Base-by-base conservation (phyloP, 2,797 vertebrate species). In the Sylvia borin region DNA sequence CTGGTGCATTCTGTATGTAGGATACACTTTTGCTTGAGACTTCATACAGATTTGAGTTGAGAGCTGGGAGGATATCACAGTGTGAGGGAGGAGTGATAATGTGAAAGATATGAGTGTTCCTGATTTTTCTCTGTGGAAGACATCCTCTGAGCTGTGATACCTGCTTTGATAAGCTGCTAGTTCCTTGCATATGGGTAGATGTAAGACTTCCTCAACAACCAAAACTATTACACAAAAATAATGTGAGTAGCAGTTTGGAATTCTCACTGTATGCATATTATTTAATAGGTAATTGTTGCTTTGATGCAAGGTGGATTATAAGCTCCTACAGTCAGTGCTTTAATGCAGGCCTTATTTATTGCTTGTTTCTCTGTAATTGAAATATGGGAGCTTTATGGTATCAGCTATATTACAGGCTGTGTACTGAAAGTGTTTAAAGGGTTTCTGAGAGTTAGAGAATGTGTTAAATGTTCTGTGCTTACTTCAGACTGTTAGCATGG, bases 1-100 rank as follows among this genome's bases (percentile, higher is more conserved):
- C 98, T 96, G 98, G 99, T 98, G 98, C 98, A 97, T 51, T 72
- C 34, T 76, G 13, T 71, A 21, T 24, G 60, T 36, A 43, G 77
- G 62, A 36, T 74, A 42, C 14, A 6, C 32, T 92, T 85, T 48
- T 73, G 18, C 57, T 91, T 88, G 61, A 91, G 65, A 17, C 38
- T 55, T 85, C 12, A 31, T 43, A 9, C 25, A 72, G 40, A 51
- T 34, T 64, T 51, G 47, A 81, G 17, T 70, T 86, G 75, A 74
- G 58, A 40, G 22, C 36, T 86, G 53, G 48, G 40, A 73, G 65
- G n/a, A 34, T 76, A 36, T 58, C 31, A 17, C 18, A 71, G 36
- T 86, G 54, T 91, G 45, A 85, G 31, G 64, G 38, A 83, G 92
- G 75, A 91, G 29, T 48, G 62, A 53, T 55, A 55, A 27, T 43